A percentile compares a stretch with the other conserved stretches of the same genome.
Conservation (phyloP, 2,113 vertebrate species). For the Salvelinus namaycush region DNA sequence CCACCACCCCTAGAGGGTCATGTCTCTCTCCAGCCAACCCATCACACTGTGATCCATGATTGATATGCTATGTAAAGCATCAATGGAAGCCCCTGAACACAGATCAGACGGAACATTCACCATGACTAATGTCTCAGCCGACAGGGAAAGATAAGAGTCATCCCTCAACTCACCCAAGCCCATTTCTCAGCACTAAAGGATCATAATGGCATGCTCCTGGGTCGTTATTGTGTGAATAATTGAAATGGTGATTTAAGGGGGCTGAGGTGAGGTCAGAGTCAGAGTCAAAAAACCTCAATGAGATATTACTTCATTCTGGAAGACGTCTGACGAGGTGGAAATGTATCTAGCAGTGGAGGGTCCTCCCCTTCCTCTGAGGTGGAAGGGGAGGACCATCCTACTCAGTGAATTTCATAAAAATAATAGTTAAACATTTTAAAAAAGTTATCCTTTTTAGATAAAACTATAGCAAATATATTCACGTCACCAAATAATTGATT, state of each 20-base stretch:
- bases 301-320: conserved; percentile 22
- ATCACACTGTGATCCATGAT: conserved; percentile 84
- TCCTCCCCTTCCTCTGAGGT: too few species aligned
- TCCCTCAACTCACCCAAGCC: conserved; percentile 92
- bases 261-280: conserved; percentile 64
- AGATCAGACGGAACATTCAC: conserved; percentile 90
- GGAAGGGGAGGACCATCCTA: too few species aligned
- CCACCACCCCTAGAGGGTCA: conserved; percentile 54
- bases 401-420: too few species aligned
- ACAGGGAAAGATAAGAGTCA: conserved; percentile 98
- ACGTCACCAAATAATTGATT: too few species aligned
- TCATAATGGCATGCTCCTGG: conserved; percentile 93
- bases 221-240: conserved; percentile 92
- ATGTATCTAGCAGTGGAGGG: background rate
- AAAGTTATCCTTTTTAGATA: too few species aligned
- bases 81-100: conserved; percentile 90
- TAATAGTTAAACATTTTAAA: too few species aligned
- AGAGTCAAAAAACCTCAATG: conserved; percentile 43
- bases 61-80: conserved; percentile 96
- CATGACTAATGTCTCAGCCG: conserved; percentile 95
- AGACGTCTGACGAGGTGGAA: conserved; percentile 16
- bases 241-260: conserved; percentile 72
- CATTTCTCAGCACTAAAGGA: conserved; percentile 97
- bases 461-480: too few species aligned
- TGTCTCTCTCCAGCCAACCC: conserved; percentile 54